These are phyloP conservation scores for Drosophila nikananu DNA, from an alignment of 1,140 invertebrate genomes.

Conservation along the genomic window DNA sequence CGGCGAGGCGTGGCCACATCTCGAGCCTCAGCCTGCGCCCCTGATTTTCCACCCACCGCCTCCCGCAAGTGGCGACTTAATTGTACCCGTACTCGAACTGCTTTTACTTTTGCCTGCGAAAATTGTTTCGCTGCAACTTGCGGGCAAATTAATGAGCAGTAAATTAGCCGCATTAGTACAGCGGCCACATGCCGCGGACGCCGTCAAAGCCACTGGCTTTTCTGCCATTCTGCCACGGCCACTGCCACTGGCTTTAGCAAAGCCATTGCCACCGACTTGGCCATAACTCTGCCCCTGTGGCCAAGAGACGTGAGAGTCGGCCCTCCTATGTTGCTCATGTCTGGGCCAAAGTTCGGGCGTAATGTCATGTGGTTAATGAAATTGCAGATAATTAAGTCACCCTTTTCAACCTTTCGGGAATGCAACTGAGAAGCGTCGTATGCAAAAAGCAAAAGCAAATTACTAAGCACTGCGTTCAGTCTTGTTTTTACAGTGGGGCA, in stretches of 20 bases:
- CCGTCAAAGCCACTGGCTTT: conserved; percentile 24
- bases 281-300: not conserved
- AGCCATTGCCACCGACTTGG: conserved; percentile 4
- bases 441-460: conserved; percentile 26
- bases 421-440: conserved; percentile 21
- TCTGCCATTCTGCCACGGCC: conserved; percentile 21
- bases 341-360: conserved; percentile 12
- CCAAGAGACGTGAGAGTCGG: conserved; percentile 1
- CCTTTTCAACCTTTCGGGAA: conserved; percentile 45
- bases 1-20: conserved; percentile 68
- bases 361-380: conserved; percentile 39
- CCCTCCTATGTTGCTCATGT: not conserved
- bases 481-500: conserved; percentile 36
- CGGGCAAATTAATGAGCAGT: conserved; percentile 79
- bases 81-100: conserved; percentile 54
- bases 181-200: conserved; percentile 36
- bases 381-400: conserved; percentile 48
- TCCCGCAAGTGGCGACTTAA: conserved; percentile 45
- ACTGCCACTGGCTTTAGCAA: conserved; percentile 11
- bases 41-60: conserved; percentile 9
- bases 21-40: conserved; percentile 3
- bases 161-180: conserved; percentile 79
- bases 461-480: conserved; percentile 2
- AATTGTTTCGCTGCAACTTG: conserved; percentile 75
- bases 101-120: conserved; percentile 78